phyloP scores from a whole-genome alignment of 2,888 invertebrate species.

The Cantharis nigra region DNA sequence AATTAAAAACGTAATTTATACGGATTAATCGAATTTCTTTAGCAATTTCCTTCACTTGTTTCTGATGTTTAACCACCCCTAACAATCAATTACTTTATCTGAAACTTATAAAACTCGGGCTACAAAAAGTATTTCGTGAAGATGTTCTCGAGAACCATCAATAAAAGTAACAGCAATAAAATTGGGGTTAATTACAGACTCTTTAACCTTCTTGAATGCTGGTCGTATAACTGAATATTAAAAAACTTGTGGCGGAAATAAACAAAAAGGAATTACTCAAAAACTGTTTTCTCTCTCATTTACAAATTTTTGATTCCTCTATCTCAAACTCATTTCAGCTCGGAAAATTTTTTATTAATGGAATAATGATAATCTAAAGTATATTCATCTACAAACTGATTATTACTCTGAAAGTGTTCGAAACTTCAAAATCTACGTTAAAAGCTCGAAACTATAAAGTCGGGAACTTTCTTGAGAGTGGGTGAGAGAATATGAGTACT shows the following conservation, averaged over 20 bases:
- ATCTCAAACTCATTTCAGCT: no score
- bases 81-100: slow-evolving; percentile 14
- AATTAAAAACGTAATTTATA: background rate
- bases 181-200: background rate
- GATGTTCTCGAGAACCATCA: background rate
- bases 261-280: no score
- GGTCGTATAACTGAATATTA: background rate
- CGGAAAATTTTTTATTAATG: no score
- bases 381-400: no score
- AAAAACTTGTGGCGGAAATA: background rate
- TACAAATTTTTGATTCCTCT: no score
- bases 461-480: no score
- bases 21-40: slow-evolving; percentile 5
- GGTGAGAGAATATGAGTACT: no score
- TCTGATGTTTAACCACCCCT: slow-evolving; percentile 8
- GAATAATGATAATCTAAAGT: no score
- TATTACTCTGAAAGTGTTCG: no score
- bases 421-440: no score
- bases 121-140: slow-evolving; percentile 7
- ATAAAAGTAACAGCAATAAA: background rate
- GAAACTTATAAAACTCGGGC: slow-evolving; percentile 10
- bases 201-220: background rate
- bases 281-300: no score
- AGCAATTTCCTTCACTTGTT: slow-evolving; percentile 1
- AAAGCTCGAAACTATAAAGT: no score